Percentiles rank a stretch among this genome's conserved stretches.
Conservation (phyloP, 2,113 vertebrate genomes). For the Forbesichthys papilliferus region DNA sequence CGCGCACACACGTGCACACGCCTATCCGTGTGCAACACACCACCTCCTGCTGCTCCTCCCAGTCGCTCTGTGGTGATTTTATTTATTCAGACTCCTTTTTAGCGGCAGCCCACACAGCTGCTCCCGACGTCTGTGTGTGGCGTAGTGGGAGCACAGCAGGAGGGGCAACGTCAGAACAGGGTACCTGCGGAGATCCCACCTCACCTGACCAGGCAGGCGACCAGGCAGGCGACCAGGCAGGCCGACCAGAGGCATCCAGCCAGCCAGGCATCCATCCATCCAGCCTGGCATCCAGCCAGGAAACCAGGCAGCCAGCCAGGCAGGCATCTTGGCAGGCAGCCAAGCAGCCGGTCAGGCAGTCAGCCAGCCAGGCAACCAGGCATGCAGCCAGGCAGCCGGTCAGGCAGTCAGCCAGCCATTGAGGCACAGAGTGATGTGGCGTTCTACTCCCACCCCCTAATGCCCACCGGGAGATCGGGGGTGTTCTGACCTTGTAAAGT, state of each 20-base stretch:
- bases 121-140: constrained; percentile 63
- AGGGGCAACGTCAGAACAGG: constrained; percentile 11
- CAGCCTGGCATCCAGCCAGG: background rate
- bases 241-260: background rate
- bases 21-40: too few species aligned
- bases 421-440: too few species aligned
- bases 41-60: too few species aligned
- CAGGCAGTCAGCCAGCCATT: too few species aligned
- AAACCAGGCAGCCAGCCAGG: constrained; percentile 28
- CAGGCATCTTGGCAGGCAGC: constrained; percentile 23
- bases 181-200: too few species aligned
- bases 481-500: constrained; percentile 47
- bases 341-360: too few species aligned
- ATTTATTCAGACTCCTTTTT: constrained; percentile 31
- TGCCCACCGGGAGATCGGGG: constrained; percentile 36
- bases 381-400: too few species aligned
- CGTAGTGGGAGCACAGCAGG: constrained; percentile 46
- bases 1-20: too few species aligned
- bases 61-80: background rate
- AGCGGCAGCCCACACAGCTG: constrained; percentile 56
- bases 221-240: background rate
- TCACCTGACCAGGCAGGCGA: background rate
- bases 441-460: too few species aligned
- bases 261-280: background rate
- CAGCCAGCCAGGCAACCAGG: too few species aligned